Conservation (phyloP, 2,113 vertebrate species). For the Vidua macroura region DNA sequence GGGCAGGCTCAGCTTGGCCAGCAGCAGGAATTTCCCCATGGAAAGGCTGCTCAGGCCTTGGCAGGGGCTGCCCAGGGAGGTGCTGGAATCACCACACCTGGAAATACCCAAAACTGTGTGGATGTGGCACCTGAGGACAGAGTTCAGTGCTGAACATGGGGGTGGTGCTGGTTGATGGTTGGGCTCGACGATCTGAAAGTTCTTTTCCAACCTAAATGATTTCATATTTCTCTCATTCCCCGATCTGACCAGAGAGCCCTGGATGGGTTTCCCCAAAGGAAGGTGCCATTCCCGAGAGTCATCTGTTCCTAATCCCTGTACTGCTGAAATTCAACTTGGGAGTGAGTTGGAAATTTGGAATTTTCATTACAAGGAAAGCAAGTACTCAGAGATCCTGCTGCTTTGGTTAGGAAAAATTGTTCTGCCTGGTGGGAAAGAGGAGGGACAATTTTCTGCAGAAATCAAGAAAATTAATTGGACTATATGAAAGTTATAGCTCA, state of each 20-base stretch:
- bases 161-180: background rate
- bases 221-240: background rate
- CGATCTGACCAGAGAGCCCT: background rate
- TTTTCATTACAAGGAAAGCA: background rate
- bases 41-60: background rate
- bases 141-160: accelerated
- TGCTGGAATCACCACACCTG: background rate
- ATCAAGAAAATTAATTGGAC: background rate
- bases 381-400: background rate
- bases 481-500: background rate
- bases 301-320: background rate
- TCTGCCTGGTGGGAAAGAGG: background rate
- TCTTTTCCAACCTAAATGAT: background rate
- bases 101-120: background rate
- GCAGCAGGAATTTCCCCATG: background rate
- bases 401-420: background rate
- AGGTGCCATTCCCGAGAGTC: accelerated
- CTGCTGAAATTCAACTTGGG: background rate
- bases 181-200: background rate
- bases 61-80: background rate
- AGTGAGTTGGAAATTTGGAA: background rate
- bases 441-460: background rate
- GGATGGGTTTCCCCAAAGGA: background rate
- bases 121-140: background rate
- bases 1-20: background rate